Evolutionary conservation across 2,113 vertebrate genomes (phyloP), one percentile per base, ranked within the genome.

Genomic region (Amia ocellicauda): DNA sequence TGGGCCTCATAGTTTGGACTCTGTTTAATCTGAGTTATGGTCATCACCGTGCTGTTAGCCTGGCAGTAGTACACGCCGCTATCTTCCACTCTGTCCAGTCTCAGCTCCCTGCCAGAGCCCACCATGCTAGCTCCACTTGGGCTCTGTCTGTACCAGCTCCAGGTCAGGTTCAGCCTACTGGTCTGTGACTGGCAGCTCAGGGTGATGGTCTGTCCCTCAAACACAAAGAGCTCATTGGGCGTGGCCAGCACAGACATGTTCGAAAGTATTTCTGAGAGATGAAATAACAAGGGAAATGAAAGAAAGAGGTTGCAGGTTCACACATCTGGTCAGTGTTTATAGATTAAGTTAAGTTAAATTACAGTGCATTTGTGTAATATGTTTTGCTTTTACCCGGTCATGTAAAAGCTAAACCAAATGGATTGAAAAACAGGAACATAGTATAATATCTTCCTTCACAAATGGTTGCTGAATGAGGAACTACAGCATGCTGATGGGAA

Each of bases 121-220:
- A 11, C 24, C 1, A 16, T 56, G 7, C 17, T 22, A 1, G 40
- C 14, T 22, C 19, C 1, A 1, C n/a, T 13, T 24, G 17, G 2
- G 3, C 5, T 53, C 23, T 19, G 14, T n/a, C 42, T 47, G 10
- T 58, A 27, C 63, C 63, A 58, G 27, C 9, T 65, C 63, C 63
- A 65, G 43, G 8, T 28, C 11, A 58, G 26, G 7, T 2, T 2
- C 16, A 55, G 23, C 40, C n/a, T 26, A 3, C 9, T 20, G 2
- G 63, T 24, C 7, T 19, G 23, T 4, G 55, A 10, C 42, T 36
- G 1, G 55, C 63, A 65, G 19, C 24, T 23, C 55, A 65, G 27
- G 8, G 45, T 40, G 29, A 65, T 23, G 17, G 13, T 22, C 11
- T 36, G n/a, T n/a, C 63, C 63, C 28, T 65, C 45, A 4, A 36